Conservation (phyloP, 2,113 vertebrate species). For the Hippocampus comes region DNA sequence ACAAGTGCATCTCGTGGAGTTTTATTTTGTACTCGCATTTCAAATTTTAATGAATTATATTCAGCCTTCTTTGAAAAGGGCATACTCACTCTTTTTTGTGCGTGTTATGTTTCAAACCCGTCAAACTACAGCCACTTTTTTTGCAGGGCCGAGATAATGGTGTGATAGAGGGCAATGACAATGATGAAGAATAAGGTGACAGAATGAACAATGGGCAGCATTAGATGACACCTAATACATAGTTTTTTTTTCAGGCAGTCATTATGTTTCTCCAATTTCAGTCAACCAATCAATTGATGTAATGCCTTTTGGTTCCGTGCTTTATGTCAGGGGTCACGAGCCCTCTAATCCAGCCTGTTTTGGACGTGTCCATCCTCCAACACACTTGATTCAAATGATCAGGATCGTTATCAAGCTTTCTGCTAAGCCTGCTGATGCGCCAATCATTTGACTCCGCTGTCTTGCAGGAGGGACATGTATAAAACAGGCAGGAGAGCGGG, state of each 20-base stretch:
- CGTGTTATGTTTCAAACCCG: not conserved
- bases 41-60: conserved; percentile 24
- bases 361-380: too few species aligned
- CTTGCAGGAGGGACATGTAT: too few species aligned
- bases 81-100: conserved; percentile 3
- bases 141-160: not conserved
- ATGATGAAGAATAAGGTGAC: not conserved
- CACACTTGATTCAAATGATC: too few species aligned
- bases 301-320: too few species aligned
- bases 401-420: too few species aligned
- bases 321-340: too few species aligned
- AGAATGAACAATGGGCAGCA: not conserved
- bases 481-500: too few species aligned
- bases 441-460: too few species aligned
- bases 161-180: not conserved
- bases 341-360: too few species aligned
- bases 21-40: conserved; percentile 22
- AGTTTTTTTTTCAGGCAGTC: too few species aligned
- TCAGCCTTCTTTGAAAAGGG: conserved; percentile 10
- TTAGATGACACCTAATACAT: too few species aligned
- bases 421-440: too few species aligned
- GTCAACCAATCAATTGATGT: not conserved
- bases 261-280: not conserved
- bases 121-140: not conserved
- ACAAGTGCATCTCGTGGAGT: conserved; percentile 10